Percentiles rank a stretch among this genome's conserved stretches.
phyloP scores from a whole-genome alignment of 2,888 invertebrate species.

The Cryptocephalus moraei region DNA sequence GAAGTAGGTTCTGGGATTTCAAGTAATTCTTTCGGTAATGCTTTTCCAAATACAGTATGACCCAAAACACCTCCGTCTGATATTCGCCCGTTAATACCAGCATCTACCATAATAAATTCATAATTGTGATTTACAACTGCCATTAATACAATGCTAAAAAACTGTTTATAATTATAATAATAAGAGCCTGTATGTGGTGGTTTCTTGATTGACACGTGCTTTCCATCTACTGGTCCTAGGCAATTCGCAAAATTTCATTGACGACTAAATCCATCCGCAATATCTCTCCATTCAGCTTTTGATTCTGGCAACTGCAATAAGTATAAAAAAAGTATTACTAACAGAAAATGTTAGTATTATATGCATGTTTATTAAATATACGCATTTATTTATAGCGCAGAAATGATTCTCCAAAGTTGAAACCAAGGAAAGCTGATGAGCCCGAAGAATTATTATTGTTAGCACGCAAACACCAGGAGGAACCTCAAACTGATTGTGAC shows the following conservation, averaged over 20 bases:
- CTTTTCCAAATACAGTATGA: background rate
- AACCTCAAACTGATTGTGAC: background rate
- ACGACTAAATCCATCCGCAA: background rate
- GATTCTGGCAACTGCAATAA: background rate
- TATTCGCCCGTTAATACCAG: background rate
- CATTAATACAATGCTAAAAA: background rate
- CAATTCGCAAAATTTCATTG: background rate
- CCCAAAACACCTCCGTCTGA: background rate
- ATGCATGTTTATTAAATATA: background rate
- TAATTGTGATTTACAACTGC: background rate
- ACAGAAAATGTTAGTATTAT: background rate
- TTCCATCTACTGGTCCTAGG: background rate
- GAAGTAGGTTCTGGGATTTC: background rate
- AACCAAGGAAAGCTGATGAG: background rate
- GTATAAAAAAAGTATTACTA: background rate
- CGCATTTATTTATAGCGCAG: background rate
- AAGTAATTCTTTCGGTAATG: background rate
- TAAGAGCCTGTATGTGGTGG: background rate
- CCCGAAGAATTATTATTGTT: background rate
- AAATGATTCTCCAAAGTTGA: background rate
- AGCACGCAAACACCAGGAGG: background rate
- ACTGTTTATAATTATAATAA: background rate
- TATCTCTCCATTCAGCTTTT: background rate
- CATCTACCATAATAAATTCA: background rate
- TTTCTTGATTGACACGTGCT: background rate